phyloP scores from a whole-genome alignment of 2,888 invertebrate species.

The Zaprionus bogoriensis region DNA sequence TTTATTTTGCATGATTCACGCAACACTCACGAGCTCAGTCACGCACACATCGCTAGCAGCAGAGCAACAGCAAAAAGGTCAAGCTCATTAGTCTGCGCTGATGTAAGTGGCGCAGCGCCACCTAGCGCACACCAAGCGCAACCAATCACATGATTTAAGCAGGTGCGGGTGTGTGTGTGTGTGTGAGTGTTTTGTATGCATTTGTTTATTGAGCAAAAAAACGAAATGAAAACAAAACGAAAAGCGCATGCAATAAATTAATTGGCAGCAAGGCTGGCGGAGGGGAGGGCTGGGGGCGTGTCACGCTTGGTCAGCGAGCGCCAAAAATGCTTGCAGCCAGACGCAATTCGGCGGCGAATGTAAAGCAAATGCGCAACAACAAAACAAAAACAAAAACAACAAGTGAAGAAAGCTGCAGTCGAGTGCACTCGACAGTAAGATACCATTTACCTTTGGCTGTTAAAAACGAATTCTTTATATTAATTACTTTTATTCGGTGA shows the following conservation, averaged over 20 bases:
- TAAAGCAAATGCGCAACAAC: constrained; percentile 14
- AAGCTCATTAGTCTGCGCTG: constrained; percentile 45
- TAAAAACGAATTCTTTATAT: too few relatives aligned
- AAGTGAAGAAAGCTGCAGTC: too few relatives aligned
- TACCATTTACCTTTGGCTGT: too few relatives aligned
- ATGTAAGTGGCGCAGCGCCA: constrained; percentile 39
- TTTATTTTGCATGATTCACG: not conserved
- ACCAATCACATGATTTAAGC: constrained; percentile 9
- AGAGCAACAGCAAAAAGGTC: constrained; percentile 30
- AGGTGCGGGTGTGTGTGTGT: constrained; percentile 1
- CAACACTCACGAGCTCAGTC: not conserved
- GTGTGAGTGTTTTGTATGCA: constrained; percentile 6
- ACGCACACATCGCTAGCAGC: constrained; percentile 23
- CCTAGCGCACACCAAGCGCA: constrained; percentile 29
- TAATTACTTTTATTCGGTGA: too few relatives aligned
- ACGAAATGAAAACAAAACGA: constrained; percentile 36
- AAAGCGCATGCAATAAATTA: constrained; percentile 49
- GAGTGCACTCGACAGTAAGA: too few relatives aligned
- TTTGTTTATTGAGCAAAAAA: constrained; percentile 24
- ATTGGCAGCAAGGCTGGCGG: constrained; percentile 38
- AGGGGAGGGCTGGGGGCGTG: constrained; percentile 3
- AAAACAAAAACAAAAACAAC: constrained; percentile 5
- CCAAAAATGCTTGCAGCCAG: constrained; percentile 31
- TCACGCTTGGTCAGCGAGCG: constrained; percentile 28
- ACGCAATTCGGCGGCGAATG: constrained; percentile 14